Percentiles rank a stretch among this genome's conserved stretches.
Evolutionary conservation across 2,888 invertebrate genomes (phyloP).

Genomic region (Rhorus exstirpatorius): DNA sequence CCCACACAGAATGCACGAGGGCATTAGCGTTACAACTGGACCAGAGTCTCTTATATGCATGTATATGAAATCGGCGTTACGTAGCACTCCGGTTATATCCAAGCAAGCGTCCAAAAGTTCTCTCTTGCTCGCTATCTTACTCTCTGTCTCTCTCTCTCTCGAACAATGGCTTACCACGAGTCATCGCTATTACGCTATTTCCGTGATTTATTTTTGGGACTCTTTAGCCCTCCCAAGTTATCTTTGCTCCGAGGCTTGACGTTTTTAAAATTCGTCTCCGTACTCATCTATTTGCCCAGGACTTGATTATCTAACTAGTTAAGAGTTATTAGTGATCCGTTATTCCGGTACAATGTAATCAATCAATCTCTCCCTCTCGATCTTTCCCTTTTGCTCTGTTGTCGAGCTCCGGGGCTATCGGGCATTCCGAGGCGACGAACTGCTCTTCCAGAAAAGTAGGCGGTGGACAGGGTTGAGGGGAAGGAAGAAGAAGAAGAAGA

Average conservation of each 20-base stretch:
- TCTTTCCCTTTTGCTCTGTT: slow-evolving; percentile 52
- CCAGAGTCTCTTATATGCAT: slow-evolving; percentile 60
- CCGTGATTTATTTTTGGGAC: no score
- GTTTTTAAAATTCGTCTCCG: no score
- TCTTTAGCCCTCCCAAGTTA: no score
- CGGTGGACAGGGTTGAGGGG: slow-evolving; percentile 58
- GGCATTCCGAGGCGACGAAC: slow-evolving; percentile 64
- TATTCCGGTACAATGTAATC: no score
- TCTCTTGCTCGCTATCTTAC: slow-evolving; percentile 49
- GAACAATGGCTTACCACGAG: no score
- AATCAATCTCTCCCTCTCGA: slow-evolving; percentile 50
- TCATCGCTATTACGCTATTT: no score
- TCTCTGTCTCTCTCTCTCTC: slow-evolving; percentile 52
- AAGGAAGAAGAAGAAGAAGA: slow-evolving; percentile 17
- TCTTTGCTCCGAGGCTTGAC: no score
- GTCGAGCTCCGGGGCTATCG: slow-evolving; percentile 76
- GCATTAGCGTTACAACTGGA: slow-evolving; percentile 81
- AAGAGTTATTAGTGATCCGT: no score
- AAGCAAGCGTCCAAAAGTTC: background rate
- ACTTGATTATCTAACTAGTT: no score
- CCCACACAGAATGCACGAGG: slow-evolving; percentile 79
- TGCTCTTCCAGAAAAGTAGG: slow-evolving; percentile 62
- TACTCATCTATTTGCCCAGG: no score
- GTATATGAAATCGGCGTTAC: slow-evolving; percentile 76
- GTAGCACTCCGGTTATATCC: slow-evolving; percentile 70